Base-by-base conservation (phyloP, 2,888 invertebrate genomes). In the Watsonalla binaria region DNA sequence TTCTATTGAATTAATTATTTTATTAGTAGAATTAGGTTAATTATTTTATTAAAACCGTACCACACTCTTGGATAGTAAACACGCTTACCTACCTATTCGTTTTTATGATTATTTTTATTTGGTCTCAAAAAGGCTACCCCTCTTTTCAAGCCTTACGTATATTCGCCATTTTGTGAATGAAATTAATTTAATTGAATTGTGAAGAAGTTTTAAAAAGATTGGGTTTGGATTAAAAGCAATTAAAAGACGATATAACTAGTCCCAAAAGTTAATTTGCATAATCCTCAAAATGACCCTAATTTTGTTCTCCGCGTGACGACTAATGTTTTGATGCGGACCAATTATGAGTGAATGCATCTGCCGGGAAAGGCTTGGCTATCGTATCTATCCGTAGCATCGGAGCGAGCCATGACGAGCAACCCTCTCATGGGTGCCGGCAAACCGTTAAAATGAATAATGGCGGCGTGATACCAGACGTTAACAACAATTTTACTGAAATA, bases 381-480 rank as follows among this genome's bases (percentile, higher is more conserved):
- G 71, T 84, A 87, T 86, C 86, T 79, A 74, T 70, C 76, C 81
- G 83, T 75, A 82, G 72, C 82, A 86, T 86, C 87, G 67, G 65
- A 65, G 63, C 70, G 61, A 72, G 80, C 76, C 84, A 80, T 84
- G 84, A 85, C 84, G 80, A 60, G 68, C 79, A 82, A 86, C 86
- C 86, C 88, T 84, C 84, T 86, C 83, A 42, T 73, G 77, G 84
- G 80, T 82, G 80, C 82, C 77, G 73, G 72, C 68, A 72, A 83
- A 83, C 90, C 89, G 90, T 90, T 89, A 88, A 90, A 87, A 87
- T 90, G 86, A 90, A 71, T 86, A 84, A 90, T 86, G 80, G 79
- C 73, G 70, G 68, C 59, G 63, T 65, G 62, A 60, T 53, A 51
- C 33, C 80, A 78, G 84, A 62, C 61, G 62, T 78, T 53, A 53